Evolutionary conservation across 1,140 invertebrate genomes (phyloP), one percentile per base, ranked within the genome.

Genomic region (Drosophila sp.): DNA sequence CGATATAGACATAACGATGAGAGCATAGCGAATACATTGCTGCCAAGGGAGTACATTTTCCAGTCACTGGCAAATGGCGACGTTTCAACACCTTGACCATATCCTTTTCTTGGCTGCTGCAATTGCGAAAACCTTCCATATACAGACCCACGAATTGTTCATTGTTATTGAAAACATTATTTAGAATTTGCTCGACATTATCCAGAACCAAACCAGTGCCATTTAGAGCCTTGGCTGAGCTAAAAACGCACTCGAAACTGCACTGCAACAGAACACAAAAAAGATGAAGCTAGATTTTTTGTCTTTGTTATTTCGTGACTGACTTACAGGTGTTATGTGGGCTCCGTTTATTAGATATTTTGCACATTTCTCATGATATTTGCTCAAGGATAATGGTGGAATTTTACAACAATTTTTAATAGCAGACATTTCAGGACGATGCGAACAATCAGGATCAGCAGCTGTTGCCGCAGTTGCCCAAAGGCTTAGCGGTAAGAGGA

Each of bases 1-100:
- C 66, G 6, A 66, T 47, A 17, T 76, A 83, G n/a, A 79, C 68
- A 30, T 71, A 40, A 10, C 72, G 73, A 27, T 83, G 77, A 54
- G 80, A 60, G 27, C 80, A 83, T 6, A 83, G 11, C 0, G 76
- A 76, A 23, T 83, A 83, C 71, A 83, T 40, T 27, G 79, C 30
- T 8, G 80, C 29, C 67, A 83, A 33, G 0, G 71, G 63, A 1
- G 76, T 62, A 17, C 80, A 83, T 8, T 80, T 74, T 25, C 66
- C 72, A 1, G 74, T 90, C 10, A 70, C 50, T 1, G 76, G 70
- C 54, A 73, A 54, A 0, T 66, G 79, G 1, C 79, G 79, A 1
- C 70, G 62, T 25, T 78, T 82, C 0, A 82, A 40, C 2, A 54
- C 23, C 25, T 70, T 74, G 7, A 82, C 27, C 27, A 82, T 66